Conservation (phyloP, 2,888 invertebrate species). For the Parapristionchus giblindavisi region DNA sequence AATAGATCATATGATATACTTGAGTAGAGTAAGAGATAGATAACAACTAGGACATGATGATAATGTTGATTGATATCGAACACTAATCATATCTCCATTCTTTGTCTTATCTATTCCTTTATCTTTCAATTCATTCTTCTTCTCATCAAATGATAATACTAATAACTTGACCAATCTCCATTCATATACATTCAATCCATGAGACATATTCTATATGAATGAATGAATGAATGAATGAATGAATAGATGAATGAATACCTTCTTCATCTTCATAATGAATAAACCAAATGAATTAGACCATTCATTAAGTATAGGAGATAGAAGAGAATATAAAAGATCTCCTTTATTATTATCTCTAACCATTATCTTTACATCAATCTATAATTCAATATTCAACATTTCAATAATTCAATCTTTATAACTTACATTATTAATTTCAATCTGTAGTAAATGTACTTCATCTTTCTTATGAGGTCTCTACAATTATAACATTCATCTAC, state of each 20-base stretch:
- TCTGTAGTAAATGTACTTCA: conserved; percentile 7
- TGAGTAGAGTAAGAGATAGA: conserved; percentile 27
- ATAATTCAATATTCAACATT: background rate
- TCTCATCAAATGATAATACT: background rate
- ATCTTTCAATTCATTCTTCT: background rate
- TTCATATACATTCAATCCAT: background rate
- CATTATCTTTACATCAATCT: background rate
- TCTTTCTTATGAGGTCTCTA: background rate
- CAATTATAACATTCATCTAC: conserved; percentile 8
- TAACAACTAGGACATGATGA: conserved; percentile 11
- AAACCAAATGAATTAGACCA: background rate
- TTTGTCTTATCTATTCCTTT: background rate
- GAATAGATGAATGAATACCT: background rate
- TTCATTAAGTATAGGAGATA: conserved; percentile 3
- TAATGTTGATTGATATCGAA: background rate
- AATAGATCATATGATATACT: no score
- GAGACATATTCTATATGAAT: background rate
- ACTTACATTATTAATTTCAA: conserved; percentile 14
- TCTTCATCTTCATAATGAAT: background rate
- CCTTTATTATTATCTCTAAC: conserved; percentile 7
- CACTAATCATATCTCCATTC: conserved; percentile 8
- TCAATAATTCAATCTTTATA: background rate
- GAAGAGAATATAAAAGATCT: conserved; percentile 19
- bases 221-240: background rate
- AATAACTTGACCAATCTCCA: conserved; percentile 12